Evolutionary conservation across 1,140 invertebrate species (phyloP).

Genomic region (Drosophila murphyi): DNA sequence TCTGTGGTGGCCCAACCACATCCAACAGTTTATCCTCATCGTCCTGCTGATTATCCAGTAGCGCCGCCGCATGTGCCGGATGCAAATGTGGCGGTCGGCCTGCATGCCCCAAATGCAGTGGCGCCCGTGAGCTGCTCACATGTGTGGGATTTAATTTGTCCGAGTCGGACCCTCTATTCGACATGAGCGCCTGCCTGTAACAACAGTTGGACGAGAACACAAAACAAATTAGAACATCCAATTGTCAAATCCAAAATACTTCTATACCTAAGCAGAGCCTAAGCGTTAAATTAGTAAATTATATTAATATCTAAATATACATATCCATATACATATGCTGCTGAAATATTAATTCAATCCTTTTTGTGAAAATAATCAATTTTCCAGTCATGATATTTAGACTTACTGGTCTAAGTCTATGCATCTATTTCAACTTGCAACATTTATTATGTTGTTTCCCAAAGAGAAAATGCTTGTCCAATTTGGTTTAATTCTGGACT

Average conservation of each 20-base stretch:
- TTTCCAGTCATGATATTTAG: too few species aligned
- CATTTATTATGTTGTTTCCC: too few species aligned
- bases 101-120: slow-evolving; percentile 83
- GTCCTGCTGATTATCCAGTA: slow-evolving; percentile 86
- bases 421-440: too few species aligned
- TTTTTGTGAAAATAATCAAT: too few species aligned
- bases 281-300: background rate
- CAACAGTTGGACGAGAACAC: slow-evolving; percentile 80
- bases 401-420: too few species aligned
- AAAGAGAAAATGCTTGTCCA: too few species aligned
- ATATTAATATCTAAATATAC: background rate
- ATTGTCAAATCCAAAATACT: slow-evolving; percentile 39
- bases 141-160: slow-evolving; percentile 84
- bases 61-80: slow-evolving; percentile 83
- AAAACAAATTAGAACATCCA: slow-evolving; percentile 83
- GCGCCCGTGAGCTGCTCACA: slow-evolving; percentile 84
- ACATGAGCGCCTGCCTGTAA: slow-evolving; percentile 93
- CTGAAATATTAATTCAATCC: too few species aligned
- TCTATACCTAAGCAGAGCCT: too few species aligned
- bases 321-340: too few species aligned
- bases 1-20: slow-evolving; percentile 93
- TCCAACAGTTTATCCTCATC: slow-evolving; percentile 94
- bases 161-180: slow-evolving; percentile 87
- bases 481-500: too few species aligned
- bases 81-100: slow-evolving; percentile 79